Percentiles rank a stretch among this genome's conserved stretches.
Evolutionary conservation across 1,140 invertebrate species (phyloP).

Genomic region (Cyphomyrmex costatus): DNA sequence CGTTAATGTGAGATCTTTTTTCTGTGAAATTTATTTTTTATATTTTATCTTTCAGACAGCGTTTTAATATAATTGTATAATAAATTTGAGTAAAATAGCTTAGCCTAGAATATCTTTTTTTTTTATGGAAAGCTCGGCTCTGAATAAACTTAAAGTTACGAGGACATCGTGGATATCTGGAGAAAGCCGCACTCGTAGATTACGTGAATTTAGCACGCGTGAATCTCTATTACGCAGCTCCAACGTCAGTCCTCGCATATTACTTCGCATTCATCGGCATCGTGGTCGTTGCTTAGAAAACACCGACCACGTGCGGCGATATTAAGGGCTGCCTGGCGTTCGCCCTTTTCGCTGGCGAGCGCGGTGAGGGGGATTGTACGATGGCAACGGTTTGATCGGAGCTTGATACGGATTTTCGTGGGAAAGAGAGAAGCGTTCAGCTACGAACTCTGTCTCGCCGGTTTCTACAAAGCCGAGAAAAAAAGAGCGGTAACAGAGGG

Average conservation of each 20-base stretch:
- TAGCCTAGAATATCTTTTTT: background rate
- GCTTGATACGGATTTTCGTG: slow-evolving; percentile 69
- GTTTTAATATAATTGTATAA: too few species aligned
- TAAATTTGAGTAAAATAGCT: too few species aligned
- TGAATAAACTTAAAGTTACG: background rate
- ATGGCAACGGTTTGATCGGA: slow-evolving; percentile 66
- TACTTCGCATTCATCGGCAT: slow-evolving; percentile 16
- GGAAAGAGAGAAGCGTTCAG: slow-evolving; percentile 39
- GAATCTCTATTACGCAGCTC: background rate
- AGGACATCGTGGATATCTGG: background rate
- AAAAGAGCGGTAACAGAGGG: slow-evolving; percentile 19
- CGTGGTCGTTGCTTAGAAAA: slow-evolving; percentile 33
- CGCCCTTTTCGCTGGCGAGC: background rate
- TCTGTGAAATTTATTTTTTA: too few species aligned
- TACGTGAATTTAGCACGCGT: background rate
- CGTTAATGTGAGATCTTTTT: too few species aligned
- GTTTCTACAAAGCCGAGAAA: slow-evolving; percentile 64
- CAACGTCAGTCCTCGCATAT: background rate
- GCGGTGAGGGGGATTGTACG: background rate
- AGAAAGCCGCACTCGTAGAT: background rate
- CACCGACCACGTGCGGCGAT: slow-evolving; percentile 28
- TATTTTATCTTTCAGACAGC: too few species aligned
- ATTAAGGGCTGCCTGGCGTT: slow-evolving; percentile 39
- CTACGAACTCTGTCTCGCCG: slow-evolving; percentile 7
- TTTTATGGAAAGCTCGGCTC: background rate